These are phyloP conservation scores for Metalampra italica DNA, from an alignment of 2,888 invertebrate species.

Conservation along the genomic window DNA sequence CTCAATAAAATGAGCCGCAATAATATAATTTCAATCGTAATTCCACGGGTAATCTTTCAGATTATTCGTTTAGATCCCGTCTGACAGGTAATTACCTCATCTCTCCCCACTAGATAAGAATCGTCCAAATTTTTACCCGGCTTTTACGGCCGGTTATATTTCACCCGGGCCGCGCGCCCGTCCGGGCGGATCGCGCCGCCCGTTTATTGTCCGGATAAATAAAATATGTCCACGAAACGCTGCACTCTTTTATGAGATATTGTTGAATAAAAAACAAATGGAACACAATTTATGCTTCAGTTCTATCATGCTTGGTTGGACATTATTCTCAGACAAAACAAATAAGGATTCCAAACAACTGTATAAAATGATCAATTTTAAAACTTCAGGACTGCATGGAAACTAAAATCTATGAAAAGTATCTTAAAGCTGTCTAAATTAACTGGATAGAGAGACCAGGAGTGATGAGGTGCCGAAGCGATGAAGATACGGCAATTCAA, in stretches of 20 bases:
- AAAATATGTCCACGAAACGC: constrained; percentile 12
- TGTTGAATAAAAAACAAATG: constrained; percentile 7
- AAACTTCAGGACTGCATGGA: background rate
- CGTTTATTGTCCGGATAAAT: constrained; percentile 21
- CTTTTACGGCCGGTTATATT: constrained; percentile 17
- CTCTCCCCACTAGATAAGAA: constrained; percentile 20
- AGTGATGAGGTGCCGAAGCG: constrained; percentile 44
- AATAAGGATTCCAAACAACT: too few species aligned
- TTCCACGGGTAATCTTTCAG: constrained; percentile 27
- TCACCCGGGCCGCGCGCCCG: constrained; percentile 14
- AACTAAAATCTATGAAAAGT: constrained; percentile 10
- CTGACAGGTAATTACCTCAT: constrained; percentile 32
- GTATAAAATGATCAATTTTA: background rate
- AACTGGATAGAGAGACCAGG: constrained; percentile 54
- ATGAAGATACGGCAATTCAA: constrained; percentile 63
- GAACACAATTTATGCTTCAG: constrained; percentile 1
- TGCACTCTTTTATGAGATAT: constrained; percentile 9
- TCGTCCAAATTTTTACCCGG: constrained; percentile 20
- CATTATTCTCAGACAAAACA: background rate
- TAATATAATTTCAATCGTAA: constrained; percentile 19
- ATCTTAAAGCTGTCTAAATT: constrained; percentile 40
- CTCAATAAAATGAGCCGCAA: background rate
- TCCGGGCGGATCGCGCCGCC: constrained; percentile 5
- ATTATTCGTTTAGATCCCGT: constrained; percentile 30
- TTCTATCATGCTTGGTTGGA: background rate